phyloP scores from a whole-genome alignment of 2,888 invertebrate species.

The Cistogaster globosa region DNA sequence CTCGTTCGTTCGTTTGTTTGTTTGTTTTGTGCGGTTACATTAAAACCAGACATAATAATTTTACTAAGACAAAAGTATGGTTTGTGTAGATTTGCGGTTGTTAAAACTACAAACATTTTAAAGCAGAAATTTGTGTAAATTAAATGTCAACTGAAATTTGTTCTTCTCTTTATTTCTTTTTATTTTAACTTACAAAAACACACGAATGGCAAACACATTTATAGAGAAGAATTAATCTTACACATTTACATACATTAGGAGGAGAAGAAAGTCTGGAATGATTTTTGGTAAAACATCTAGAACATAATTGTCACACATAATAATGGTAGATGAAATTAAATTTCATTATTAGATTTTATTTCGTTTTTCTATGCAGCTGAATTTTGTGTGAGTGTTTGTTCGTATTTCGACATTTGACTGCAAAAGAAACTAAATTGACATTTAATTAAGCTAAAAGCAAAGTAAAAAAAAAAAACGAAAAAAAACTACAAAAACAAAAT shows the following conservation, averaged over 20 bases:
- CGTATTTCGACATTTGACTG: slow-evolving; percentile 51
- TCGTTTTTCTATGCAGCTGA: not conserved
- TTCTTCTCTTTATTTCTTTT: slow-evolving; percentile 9
- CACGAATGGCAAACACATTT: slow-evolving; percentile 3
- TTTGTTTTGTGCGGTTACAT: slow-evolving; percentile 58
- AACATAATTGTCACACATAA: slow-evolving; percentile 63
- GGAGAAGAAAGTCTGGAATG: not conserved
- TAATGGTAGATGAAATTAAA: slow-evolving; percentile 46
- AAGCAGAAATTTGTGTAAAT: slow-evolving; percentile 69
- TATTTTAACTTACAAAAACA: not conserved
- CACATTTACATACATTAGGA: slow-evolving; percentile 1
- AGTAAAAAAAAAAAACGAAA: not conserved
- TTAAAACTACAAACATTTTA: slow-evolving; percentile 64
- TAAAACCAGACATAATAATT: slow-evolving; percentile 61
- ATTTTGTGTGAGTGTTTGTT: slow-evolving; percentile 6
- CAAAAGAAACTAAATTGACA: slow-evolving; percentile 50
- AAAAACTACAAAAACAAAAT: not conserved
- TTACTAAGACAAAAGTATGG: slow-evolving; percentile 47
- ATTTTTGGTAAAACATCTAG: slow-evolving; percentile 47
- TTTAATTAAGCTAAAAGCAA: slow-evolving; percentile 55
- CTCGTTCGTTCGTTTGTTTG: not conserved
- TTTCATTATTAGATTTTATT: slow-evolving; percentile 50
- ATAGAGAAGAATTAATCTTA: not conserved
- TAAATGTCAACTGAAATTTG: slow-evolving; percentile 68
- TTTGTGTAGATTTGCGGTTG: slow-evolving; percentile 63